These are phyloP conservation scores for Drosophila atripex DNA, from an alignment of 2,888 invertebrate species.

Conservation along the genomic window DNA sequence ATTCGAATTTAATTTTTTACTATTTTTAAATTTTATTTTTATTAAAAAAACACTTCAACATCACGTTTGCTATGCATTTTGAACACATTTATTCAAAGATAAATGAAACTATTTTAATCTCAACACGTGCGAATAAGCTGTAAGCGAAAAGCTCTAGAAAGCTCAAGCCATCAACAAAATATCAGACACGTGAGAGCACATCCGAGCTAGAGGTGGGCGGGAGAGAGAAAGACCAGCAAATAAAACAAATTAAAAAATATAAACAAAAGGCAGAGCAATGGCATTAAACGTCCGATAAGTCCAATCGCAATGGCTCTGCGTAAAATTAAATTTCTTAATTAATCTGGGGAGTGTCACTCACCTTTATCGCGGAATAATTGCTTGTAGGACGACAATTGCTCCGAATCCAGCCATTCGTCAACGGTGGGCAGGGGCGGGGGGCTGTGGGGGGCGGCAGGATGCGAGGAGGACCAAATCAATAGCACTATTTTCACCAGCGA, in stretches of 20 bases:
- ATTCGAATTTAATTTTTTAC: neutral
- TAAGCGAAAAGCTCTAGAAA: conserved; percentile 7
- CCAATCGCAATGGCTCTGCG: neutral
- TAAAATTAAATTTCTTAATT: neutral
- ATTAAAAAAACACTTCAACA: neutral
- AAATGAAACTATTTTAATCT: neutral
- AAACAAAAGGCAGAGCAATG: conserved; percentile 28
- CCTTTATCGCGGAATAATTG: conserved; percentile 89
- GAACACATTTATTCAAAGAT: neutral
- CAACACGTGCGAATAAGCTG: conserved; percentile 30
- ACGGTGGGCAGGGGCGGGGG: conserved; percentile 86
- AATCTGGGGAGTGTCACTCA: conserved; percentile 83
- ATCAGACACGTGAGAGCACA: conserved; percentile 16
- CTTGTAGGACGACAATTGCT: conserved; percentile 88
- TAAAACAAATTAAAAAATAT: conserved; percentile 33
- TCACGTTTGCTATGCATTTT: neutral
- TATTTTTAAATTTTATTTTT: conserved; percentile 6
- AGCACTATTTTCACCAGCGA: conserved; percentile 84
- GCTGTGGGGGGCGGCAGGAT: conserved; percentile 74
- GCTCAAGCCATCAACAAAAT: conserved; percentile 23
- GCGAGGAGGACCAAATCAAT: conserved; percentile 83
- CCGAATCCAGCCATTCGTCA: conserved; percentile 90
- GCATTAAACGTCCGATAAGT: conserved; percentile 14
- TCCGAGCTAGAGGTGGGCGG: conserved; percentile 5
- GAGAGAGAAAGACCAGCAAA: conserved; percentile 4